Base-by-base conservation (phyloP, 2,888 invertebrate species). In the Drosophila nr. perissopoda region DNA sequence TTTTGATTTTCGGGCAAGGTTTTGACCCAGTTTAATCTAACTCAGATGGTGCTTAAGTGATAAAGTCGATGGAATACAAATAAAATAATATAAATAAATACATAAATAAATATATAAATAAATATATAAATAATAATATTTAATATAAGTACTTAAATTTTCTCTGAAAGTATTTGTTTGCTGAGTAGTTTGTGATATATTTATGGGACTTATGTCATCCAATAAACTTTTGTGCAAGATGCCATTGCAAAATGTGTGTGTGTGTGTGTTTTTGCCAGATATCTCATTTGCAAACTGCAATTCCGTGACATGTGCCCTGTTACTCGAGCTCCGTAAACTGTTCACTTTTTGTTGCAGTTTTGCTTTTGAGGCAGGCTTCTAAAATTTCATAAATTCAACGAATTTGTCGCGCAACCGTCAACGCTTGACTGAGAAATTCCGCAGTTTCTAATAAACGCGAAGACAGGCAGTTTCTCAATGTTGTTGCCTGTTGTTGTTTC, bases 351-450 rank as follows among this genome's bases (percentile, higher is more conserved):
- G 69, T 11, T 52, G 49, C 34, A 33, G 16, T 25, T 27, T 52
- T 59, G 65, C 53, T 25, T 51, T 67, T 53, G 38, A 62, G 65
- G 67, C 74, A 70, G 71, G 63, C 61, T 77, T 88, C 89, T 83
- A 88, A 88, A 83, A 83, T 87, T 90, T 90, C 87, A 87, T 86
- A 90, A 90, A 90, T 90, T 86, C 90, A 84, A 81, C 83, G 90
- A 86, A 89, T 86, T 86, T 74, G 86, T 85, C 76, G 89, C 74
- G 64, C 74, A 56, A 61, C 62, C 77, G 66, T 66, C 68, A 54
- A 77, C 77, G 78, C 49, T 70, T 58, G 62, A 71, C 81, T 80
- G 74, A 66, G 68, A 81, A 82, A 81, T 79, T 82, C 79, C 82
- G 60, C 72, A 79, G 79, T 79, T 81, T 82, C 82, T 81, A 81